Evolutionary conservation across 1,140 invertebrate genomes (phyloP).

Genomic region (Bacillus rossius): DNA sequence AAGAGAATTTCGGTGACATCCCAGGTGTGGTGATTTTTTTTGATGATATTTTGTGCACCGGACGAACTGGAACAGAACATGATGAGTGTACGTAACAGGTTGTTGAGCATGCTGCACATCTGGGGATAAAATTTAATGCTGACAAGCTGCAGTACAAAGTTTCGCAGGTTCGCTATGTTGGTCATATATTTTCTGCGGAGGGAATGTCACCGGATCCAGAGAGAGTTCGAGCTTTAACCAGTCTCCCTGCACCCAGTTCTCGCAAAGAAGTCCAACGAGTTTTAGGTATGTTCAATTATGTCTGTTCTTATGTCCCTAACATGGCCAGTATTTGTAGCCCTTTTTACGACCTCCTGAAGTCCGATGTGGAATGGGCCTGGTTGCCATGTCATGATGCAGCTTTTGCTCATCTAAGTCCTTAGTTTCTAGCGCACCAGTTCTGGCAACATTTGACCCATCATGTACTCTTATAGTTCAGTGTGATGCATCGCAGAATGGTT

Average conservation of each 20-base stretch:
- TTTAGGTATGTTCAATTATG: slow-evolving; percentile 2
- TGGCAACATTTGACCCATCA: neutral
- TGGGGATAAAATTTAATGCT: neutral
- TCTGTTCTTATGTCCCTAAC: neutral
- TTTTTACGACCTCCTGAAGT: neutral
- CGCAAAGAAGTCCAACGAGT: neutral
- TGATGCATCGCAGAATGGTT: neutral
- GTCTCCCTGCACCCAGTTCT: neutral
- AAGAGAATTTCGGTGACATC: neutral
- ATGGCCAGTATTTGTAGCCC: neutral
- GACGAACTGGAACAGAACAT: neutral
- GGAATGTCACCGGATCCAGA: neutral
- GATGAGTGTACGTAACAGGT: neutral
- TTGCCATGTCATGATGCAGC: neutral
- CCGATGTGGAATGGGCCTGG: neutral
- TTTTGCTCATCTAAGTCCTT: neutral
- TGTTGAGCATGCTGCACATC: neutral
- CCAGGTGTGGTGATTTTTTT: neutral
- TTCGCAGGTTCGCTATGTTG: neutral
- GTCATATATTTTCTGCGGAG: neutral
- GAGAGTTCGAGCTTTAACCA: neutral
- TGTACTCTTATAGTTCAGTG: neutral
- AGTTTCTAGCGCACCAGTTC: neutral
- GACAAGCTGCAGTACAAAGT: neutral
- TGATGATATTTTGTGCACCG: neutral